A percentile compares a stretch with the other conserved stretches of the same genome.
Evolutionary conservation across 2,888 invertebrate species (phyloP).

Genomic region (Ochlodes sylvanus): DNA sequence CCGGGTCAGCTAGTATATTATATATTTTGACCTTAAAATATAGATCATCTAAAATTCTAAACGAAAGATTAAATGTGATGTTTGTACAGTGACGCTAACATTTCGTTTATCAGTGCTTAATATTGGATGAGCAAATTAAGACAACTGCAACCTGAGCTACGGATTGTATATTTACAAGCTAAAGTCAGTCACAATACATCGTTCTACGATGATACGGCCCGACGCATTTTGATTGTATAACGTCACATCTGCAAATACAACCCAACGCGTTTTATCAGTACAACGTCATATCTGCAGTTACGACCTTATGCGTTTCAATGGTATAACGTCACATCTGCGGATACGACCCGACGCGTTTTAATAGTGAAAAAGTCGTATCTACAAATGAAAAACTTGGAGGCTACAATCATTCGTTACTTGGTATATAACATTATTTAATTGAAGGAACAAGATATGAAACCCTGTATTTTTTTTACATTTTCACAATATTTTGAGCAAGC

Average conservation of each 20-base stretch:
- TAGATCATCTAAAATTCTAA: neutral
- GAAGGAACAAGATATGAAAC: conserved; percentile 52
- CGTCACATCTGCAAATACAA: neutral
- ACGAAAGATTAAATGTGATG: neutral
- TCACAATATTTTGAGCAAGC: conserved; percentile 62
- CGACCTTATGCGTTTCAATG: no score
- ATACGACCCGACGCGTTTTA: no score
- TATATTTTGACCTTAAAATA: neutral
- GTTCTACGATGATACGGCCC: neutral
- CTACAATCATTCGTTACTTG: no score
- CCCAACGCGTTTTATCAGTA: no score
- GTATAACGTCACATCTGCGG: no score
- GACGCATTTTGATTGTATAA: neutral
- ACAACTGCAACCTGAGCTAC: neutral
- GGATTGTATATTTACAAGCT: no score
- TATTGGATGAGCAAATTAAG: no score
- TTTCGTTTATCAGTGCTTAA: neutral
- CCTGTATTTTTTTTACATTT: conserved; percentile 55
- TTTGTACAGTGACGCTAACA: neutral
- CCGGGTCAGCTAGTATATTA: no score
- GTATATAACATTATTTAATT: neutral
- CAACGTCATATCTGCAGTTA: no score
- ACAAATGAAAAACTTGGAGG: no score
- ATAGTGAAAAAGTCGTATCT: no score
- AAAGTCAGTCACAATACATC: no score